phyloP scores from a whole-genome alignment of 2,113 vertebrate species.

The Suncus etruscus region DNA sequence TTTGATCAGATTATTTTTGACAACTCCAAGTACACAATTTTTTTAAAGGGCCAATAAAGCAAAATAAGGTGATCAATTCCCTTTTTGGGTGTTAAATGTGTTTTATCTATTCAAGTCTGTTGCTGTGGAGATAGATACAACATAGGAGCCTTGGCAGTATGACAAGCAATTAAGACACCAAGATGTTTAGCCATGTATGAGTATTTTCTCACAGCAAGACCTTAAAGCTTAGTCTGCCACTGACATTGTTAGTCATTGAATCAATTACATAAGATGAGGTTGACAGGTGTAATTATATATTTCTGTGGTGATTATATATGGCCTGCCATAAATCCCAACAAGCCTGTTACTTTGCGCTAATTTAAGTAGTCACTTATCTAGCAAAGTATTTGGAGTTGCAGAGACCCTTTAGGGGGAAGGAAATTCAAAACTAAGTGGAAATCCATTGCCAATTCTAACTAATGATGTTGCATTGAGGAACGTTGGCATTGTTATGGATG shows the following conservation, averaged over 20 bases:
- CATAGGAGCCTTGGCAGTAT: slow-evolving; percentile 85
- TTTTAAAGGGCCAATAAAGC: slow-evolving; percentile 66
- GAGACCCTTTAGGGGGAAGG: slow-evolving; percentile 63
- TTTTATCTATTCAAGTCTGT: slow-evolving; percentile 84
- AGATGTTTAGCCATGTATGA: slow-evolving; percentile 89
- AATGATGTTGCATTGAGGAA: slow-evolving; percentile 72
- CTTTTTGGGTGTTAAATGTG: slow-evolving; percentile 81
- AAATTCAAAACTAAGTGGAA: slow-evolving; percentile 81
- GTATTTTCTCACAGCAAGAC: slow-evolving; percentile 90
- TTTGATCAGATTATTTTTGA: slow-evolving; percentile 69
- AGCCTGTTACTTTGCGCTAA: slow-evolving; percentile 88
- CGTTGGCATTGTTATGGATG: slow-evolving; percentile 16
- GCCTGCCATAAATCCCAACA: slow-evolving; percentile 89
- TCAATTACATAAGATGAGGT: slow-evolving; percentile 91
- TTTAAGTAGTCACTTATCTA: slow-evolving; percentile 85
- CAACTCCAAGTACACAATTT: slow-evolving; percentile 10
- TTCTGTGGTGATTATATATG: slow-evolving; percentile 91
- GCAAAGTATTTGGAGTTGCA: slow-evolving; percentile 87
- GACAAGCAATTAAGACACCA: slow-evolving; percentile 91
- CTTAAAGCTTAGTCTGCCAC: slow-evolving; percentile 85
- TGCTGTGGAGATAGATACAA: slow-evolving; percentile 87
- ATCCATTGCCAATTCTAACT: slow-evolving; percentile 73
- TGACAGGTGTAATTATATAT: slow-evolving; percentile 95
- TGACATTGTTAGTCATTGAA: slow-evolving; percentile 90
- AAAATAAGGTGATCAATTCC: slow-evolving; percentile 76